Base-by-base conservation (phyloP, 2,888 invertebrate genomes). In the Trilocha varians region DNA sequence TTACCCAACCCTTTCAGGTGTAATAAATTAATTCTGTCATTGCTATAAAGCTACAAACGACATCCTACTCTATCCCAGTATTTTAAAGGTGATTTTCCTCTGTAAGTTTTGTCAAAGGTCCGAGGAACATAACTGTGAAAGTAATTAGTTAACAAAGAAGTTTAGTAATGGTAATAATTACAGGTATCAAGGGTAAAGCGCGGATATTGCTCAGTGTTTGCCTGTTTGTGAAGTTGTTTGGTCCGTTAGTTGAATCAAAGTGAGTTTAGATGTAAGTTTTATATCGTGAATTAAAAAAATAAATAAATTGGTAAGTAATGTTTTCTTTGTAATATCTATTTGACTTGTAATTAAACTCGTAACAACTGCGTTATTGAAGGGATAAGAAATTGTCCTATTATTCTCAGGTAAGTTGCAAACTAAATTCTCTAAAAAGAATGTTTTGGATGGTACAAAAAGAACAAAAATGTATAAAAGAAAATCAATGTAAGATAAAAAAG, bases 1-100 rank as follows among this genome's bases (percentile, higher is more conserved):
- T 74, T 74, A 66, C 67, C 55, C 72, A 83, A 82, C 80, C 83
- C 84, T 83, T 83, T 83, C 65, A 79, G 74, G 78, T 78, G 74
- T 55, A 72, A 79, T 82, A 80, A 78, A 80, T 78, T 70, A 67
- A 18, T 58, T 54, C 69, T 70, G 70, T 71, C 71, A 69, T 58
- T 64, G 53, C 54, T 50, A 50, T 52, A 43, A 48, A 44, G 50
- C 47, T 40, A 36, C 47, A 45, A 4, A 5, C n/a, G 5, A 65
- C 47, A 51, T 47, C 55, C 39, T 44, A 58, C 65, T 52, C 38
- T 68, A 59, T 45, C 1, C 0, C 3, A 6, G 40, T 8, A 0
- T 2, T 40, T 51, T 58, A 46, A 53, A 53, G 52, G 52, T 6
- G 47, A 53, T 50, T 44, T 55, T 40, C 3, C 3, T 13, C 40